Base-by-base conservation (phyloP, 2,888 invertebrate species). In the Ophion obscuratus region DNA sequence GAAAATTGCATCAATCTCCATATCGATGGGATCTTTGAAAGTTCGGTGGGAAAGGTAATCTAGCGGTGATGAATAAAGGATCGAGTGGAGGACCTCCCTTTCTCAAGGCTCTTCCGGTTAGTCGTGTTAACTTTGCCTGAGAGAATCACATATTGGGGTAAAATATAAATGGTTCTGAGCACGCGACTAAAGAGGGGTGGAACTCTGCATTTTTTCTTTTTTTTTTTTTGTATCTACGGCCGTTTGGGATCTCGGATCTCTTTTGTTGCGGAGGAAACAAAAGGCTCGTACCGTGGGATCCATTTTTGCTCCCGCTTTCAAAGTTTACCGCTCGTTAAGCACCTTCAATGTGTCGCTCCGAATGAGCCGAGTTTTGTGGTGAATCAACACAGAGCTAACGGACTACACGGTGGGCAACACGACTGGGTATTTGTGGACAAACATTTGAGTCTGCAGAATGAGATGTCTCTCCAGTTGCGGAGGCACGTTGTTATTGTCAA, bases 251-350 rank as follows among this genome's bases (percentile, higher is more conserved):
- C 66, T 47, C 57, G 61, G 44, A 78, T 53, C 40, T 66, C 81
- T 81, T 81, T 81, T 75, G 81, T 81, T 62, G 20, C n/a, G 61
- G 61, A 47, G 59, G 47, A 74, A 75, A 81, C 80, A 80, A 81
- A 78, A 68, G 67, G 80, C 36, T 20, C 47, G 3, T 66, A 66
- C 70, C 66, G 14, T 61, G 57, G 81, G 74, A 64, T 68, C 44
- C 20, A 57, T 31, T 36, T 31, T 62, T 68, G 14, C 59, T 59
- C 57, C 27, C 40, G 11, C 64, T 62, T 31, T 79, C 68, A 17
- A 9, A 47, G 53, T 75, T 47, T 64, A n/a, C 40, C 78, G 62
- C 44, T 67, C 59, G 79, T 75, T 70, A 75, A 81, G 40, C 71
- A 83, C 76, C 79, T 80, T 80, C 67, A 83, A 76, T 76, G 71